phyloP scores from a whole-genome alignment of 2,113 vertebrate genomes.

The Cebidichthys violaceus region DNA sequence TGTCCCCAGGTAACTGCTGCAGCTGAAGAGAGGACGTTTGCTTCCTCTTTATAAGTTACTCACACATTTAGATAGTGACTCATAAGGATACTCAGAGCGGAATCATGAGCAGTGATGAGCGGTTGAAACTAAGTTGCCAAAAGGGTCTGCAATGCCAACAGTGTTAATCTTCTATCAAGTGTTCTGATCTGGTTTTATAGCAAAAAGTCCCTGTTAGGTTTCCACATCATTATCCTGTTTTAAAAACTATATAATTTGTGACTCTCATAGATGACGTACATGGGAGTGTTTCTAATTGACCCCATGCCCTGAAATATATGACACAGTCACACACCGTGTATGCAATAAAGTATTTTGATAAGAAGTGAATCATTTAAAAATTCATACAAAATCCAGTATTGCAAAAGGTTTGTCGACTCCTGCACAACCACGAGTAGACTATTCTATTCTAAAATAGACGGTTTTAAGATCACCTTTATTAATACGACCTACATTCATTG shows the following conservation, averaged over 20 bases:
- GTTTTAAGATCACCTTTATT: neutral
- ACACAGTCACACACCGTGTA: neutral
- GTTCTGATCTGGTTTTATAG: neutral
- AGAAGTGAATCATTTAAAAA: neutral
- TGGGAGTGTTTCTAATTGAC: conserved; percentile 17
- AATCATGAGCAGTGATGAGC: neutral
- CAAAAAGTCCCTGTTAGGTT: conserved; percentile 26
- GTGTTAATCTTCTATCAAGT: neutral
- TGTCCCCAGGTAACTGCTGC: conserved; percentile 26
- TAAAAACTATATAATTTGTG: neutral
- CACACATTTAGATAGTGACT: conserved; percentile 45
- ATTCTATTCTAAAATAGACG: conserved; percentile 6
- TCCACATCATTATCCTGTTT: neutral
- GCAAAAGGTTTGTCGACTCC: conserved; percentile 15
- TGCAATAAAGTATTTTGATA: neutral
- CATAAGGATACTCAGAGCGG: neutral
- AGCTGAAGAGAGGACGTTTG: conserved; percentile 34
- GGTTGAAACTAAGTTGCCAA: neutral
- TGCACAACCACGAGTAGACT: neutral
- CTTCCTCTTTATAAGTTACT: conserved; percentile 65
- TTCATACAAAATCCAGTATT: conserved; percentile 23
- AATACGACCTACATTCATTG: neutral
- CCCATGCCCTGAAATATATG: neutral
- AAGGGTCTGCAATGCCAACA: neutral
- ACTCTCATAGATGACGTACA: conserved; percentile 9